Evolutionary conservation across 2,113 vertebrate genomes (phyloP), one percentile per base, ranked within the genome.

Genomic region (Chlorodrepanis virens): DNA sequence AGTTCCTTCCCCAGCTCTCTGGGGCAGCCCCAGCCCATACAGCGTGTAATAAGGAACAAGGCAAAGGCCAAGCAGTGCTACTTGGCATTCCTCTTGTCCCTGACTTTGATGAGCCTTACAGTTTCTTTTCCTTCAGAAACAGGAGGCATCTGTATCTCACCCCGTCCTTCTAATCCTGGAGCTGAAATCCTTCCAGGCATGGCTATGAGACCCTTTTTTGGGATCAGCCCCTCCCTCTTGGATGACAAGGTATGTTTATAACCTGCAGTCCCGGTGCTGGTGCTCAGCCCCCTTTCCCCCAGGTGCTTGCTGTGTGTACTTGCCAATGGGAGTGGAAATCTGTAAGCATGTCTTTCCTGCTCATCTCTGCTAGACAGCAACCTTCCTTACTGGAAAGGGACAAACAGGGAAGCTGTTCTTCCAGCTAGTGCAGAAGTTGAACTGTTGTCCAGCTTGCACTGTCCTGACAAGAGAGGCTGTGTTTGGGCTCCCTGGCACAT

Each of bases 171-270:
- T 19, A 97, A 97, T 23, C 97, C 97, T 52, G 97, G 97, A 53
- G 98, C 98, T 52, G 97, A 98, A 96, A 98, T 98, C 56, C 89
- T 98, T 92, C 98, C 98, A 69, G 98, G 97, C 81, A 98, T 98
- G 98, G 98, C 98, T 64, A 98, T 98, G 98, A 98, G 98, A 94
- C 98, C 98, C 42, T 98, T 98, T 94, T 98, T 98, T 94, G 98
- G 98, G 76, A 98, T 98, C 82, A 96, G 93, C 57, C 98, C 98
- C 11, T 96, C 90, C 42, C 95, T 98, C 63, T 92, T 98, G 97
- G 98, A 98, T 21, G 91, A 97, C n/a, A 96, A 98, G 97, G 98
- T 98, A 95, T 11, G 10, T 24, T 50, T 69, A 76, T 45, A 86
- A 53, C 54, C 52, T 49, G 54, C 37, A 92, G 59, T 53, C 19